phyloP scores from a whole-genome alignment of 2,113 vertebrate genomes.

The Peromyscus leucopus region DNA sequence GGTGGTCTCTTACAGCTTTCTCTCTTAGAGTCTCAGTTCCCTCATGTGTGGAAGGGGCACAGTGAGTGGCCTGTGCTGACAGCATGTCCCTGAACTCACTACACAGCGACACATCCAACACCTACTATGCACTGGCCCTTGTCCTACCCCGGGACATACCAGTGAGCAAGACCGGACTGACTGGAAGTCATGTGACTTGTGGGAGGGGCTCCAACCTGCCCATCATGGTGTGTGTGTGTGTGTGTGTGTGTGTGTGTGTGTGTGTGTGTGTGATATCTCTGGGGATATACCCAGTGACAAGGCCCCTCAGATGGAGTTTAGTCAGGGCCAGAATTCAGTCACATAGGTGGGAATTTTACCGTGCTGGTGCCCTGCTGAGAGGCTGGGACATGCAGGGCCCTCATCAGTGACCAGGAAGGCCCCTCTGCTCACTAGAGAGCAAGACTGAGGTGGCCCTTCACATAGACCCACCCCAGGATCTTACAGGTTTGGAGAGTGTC shows the following conservation, averaged over 20 bases:
- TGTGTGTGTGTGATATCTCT: not conserved
- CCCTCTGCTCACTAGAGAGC: not conserved
- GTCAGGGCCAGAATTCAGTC: not conserved
- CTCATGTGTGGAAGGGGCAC: not conserved
- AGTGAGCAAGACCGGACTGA: not conserved
- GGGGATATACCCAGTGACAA: not conserved
- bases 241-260: not conserved
- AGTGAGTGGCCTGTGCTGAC: too few species aligned
- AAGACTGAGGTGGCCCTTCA: not conserved
- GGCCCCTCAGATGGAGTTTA: not conserved
- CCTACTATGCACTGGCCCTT: not conserved
- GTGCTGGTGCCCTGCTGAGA: not conserved
- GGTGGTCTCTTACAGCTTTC: not conserved
- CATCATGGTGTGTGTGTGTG: not conserved
- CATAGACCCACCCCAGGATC: not conserved
- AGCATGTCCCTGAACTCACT: not conserved
- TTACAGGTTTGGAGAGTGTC: not conserved
- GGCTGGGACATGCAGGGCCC: not conserved
- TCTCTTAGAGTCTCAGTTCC: not conserved
- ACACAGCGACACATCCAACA: fast-evolving
- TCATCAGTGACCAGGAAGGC: not conserved
- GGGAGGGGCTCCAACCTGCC: too few species aligned
- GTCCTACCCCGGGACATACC: not conserved
- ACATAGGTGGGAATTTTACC: not conserved
- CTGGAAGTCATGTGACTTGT: not conserved